Percentiles rank a stretch among this genome's conserved stretches.
Evolutionary conservation across 53 echinoderm and acorn worm genomes (phyloP).

Genomic region (Crossaster papposus): DNA sequence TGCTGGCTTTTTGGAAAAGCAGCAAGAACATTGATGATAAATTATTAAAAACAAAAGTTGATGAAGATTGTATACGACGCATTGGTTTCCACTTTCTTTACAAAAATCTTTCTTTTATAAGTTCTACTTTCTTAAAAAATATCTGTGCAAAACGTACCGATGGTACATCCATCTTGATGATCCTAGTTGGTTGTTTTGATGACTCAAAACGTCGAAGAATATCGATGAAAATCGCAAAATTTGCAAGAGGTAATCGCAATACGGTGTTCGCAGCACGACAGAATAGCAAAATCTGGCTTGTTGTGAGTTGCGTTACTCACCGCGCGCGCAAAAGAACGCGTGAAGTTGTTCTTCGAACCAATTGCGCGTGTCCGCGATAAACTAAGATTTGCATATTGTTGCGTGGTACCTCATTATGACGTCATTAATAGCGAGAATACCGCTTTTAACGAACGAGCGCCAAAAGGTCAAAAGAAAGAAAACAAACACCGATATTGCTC

Average conservation of each 20-base stretch:
- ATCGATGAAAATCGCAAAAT: background rate
- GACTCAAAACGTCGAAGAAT: background rate
- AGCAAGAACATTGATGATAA: no score
- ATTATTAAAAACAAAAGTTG: no score
- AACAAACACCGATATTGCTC: no score
- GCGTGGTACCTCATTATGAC: background rate
- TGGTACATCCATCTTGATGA: slow-evolving; percentile 55
- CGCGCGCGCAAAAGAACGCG: background rate
- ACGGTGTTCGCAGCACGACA: slow-evolving; percentile 27
- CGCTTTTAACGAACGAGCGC: no score
- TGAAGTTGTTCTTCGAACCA: background rate
- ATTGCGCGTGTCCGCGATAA: background rate
- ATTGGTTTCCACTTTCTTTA: no score
- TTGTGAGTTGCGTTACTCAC: background rate
- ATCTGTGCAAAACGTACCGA: slow-evolving; percentile 17
- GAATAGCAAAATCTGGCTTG: slow-evolving; percentile 12
- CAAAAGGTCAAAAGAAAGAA: no score
- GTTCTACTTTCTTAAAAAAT: background rate
- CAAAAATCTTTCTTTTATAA: no score
- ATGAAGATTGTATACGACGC: no score
- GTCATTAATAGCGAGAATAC: no score
- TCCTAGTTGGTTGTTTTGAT: background rate
- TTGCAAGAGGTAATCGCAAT: slow-evolving; percentile 11
- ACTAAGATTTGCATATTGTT: background rate
- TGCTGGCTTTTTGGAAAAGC: no score